Conservation (phyloP, 2,797 vertebrate genomes). For the Epinephelus awoara region DNA sequence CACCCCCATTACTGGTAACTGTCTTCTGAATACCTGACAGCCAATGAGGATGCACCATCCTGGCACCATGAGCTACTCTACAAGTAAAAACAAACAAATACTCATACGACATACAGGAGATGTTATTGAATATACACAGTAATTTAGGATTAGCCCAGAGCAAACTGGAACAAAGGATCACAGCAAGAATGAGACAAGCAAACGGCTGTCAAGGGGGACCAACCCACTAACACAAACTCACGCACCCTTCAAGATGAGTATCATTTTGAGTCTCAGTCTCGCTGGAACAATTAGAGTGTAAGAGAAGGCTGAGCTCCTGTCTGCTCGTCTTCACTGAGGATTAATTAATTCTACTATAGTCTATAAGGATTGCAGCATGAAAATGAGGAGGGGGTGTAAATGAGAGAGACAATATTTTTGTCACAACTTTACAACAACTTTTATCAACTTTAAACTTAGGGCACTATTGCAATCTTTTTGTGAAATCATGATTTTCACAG, state of each 20-base stretch:
- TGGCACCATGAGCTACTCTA: not conserved
- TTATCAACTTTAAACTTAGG: constrained; percentile 28
- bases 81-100: constrained; percentile 1
- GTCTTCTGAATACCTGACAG: constrained; percentile 14
- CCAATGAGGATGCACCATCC: not conserved
- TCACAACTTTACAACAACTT: constrained; percentile 57
- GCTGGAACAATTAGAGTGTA: constrained; percentile 77
- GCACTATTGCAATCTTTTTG: not conserved
- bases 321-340: constrained; percentile 67
- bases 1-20: not conserved
- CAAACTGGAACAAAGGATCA: constrained; percentile 50
- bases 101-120: not conserved
- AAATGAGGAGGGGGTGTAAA: constrained; percentile 35
- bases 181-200: constrained; percentile 57
- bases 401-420: constrained; percentile 44
- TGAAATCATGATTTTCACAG: too few relatives aligned
- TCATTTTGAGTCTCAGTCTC: constrained; percentile 76
- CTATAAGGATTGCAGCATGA: constrained; percentile 53
- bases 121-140: constrained; percentile 19
- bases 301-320: constrained; percentile 74
- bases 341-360: constrained; percentile 71
- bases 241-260: constrained; percentile 64
- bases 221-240: constrained; percentile 58
- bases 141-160: constrained; percentile 37
- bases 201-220: constrained; percentile 47